phyloP scores from a whole-genome alignment of 2,797 vertebrate genomes.

The Austrolebias charrua region DNA sequence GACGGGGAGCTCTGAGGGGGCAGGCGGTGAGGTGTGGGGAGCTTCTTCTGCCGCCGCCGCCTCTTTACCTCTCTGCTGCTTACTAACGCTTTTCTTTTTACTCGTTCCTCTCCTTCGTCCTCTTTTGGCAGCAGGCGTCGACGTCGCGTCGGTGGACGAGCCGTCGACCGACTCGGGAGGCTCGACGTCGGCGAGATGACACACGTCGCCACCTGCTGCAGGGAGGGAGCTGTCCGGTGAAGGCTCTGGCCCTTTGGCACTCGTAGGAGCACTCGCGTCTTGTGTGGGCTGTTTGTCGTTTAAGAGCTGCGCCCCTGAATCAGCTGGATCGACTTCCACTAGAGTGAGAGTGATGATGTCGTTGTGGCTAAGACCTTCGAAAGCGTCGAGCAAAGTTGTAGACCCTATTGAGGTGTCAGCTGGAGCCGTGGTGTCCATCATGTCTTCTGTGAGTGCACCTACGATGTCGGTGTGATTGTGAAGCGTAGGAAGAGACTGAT shows the following conservation, averaged over 20 bases:
- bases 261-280: not conserved
- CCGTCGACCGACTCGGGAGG: not conserved
- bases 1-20: not conserved
- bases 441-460: constrained; percentile 40
- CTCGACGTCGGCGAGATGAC: not conserved
- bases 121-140: constrained; percentile 3
- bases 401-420: constrained; percentile 66
- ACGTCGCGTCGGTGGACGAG: constrained; percentile 31
- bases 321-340: constrained; percentile 67
- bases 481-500: constrained; percentile 34
- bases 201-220: not conserved
- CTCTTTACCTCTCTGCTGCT: constrained; percentile 8
- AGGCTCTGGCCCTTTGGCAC: not conserved
- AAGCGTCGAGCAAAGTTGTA: constrained; percentile 63
- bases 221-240: constrained; percentile 42
- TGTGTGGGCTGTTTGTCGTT: not conserved
- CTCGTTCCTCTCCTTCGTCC: not conserved
- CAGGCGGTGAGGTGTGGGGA: not conserved
- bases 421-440: not conserved
- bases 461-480: constrained; percentile 48
- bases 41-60: not conserved
- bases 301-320: constrained; percentile 38
- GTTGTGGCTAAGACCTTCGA: constrained; percentile 71
- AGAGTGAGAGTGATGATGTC: constrained; percentile 81
- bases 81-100: not conserved